phyloP scores from a whole-genome alignment of 2,888 invertebrate species.

The Trichogramma dendrolimi region DNA sequence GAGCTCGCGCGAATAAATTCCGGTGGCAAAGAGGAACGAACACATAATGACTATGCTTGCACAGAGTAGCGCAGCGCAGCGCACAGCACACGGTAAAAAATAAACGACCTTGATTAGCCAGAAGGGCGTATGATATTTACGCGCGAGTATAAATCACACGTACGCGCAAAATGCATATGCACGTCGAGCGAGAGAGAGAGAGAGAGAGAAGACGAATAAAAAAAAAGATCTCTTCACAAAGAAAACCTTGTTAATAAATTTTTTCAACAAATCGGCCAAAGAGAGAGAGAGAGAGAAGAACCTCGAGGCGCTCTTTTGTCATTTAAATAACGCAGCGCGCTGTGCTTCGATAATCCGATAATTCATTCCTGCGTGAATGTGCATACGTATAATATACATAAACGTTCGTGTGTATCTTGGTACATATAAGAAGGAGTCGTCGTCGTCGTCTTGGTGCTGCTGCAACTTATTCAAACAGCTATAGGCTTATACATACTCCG shows the following conservation, averaged over 20 bases:
- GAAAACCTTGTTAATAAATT: not conserved
- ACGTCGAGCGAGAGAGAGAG: not conserved
- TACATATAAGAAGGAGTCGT: too few species aligned
- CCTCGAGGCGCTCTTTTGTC: constrained; percentile 1
- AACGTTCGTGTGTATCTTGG: too few species aligned
- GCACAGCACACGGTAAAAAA: too few species aligned
- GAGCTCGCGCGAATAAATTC: too few species aligned
- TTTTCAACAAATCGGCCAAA: not conserved
- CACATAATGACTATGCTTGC: too few species aligned
- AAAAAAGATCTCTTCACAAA: constrained; percentile 1
- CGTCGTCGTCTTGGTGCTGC: not conserved
- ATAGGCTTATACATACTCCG: not conserved
- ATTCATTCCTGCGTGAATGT: constrained; percentile 5
- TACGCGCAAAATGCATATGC: too few species aligned
- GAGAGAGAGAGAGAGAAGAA: not conserved
- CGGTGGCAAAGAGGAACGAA: too few species aligned
- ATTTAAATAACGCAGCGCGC: constrained; percentile 1
- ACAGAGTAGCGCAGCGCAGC: too few species aligned
- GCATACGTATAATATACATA: too few species aligned
- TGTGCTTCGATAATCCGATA: constrained; percentile 15
- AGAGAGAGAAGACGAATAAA: not conserved
- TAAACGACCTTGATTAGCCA: too few species aligned
- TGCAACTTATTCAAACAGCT: constrained; percentile 11
- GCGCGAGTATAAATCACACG: too few species aligned
- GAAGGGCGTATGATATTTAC: too few species aligned